These are phyloP conservation scores for Philonicus albiceps DNA, from an alignment of 2,888 invertebrate genomes.

Conservation along the genomic window DNA sequence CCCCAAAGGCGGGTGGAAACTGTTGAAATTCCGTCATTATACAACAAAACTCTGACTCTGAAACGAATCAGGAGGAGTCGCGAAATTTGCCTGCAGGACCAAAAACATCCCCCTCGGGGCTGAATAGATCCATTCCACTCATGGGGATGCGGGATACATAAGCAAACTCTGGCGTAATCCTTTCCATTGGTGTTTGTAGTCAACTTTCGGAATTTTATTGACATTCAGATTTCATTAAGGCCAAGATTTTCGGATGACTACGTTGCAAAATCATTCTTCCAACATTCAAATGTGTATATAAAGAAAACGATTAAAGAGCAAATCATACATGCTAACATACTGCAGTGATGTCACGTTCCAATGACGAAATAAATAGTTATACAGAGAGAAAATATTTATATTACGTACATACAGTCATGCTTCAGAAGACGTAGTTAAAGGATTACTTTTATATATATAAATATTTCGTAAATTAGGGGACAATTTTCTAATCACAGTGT, in stretches of 20 bases:
- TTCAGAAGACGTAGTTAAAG: background rate
- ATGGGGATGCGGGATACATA: background rate
- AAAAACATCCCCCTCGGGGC: background rate
- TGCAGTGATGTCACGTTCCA: no score
- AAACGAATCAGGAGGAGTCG: no score
- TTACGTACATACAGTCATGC: no score
- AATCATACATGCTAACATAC: background rate
- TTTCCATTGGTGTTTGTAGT: background rate
- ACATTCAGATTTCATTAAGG: background rate
- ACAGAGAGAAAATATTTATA: no score
- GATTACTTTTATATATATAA: background rate
- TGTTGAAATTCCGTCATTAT: background rate
- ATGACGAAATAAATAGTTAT: background rate
- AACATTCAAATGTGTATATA: background rate
- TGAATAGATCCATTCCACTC: background rate
- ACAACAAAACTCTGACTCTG: background rate
- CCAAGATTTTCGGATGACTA: background rate
- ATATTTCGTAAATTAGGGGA: no score
- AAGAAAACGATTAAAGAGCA: background rate
- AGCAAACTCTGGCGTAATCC: background rate
- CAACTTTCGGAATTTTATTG: background rate
- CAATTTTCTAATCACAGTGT: no score
- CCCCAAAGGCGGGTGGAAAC: background rate
- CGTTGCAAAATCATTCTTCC: background rate
- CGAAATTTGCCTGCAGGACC: background rate